Conservation (phyloP, 35 echinoderm and acorn worm species). For the Ophiothrix spiculata region DNA sequence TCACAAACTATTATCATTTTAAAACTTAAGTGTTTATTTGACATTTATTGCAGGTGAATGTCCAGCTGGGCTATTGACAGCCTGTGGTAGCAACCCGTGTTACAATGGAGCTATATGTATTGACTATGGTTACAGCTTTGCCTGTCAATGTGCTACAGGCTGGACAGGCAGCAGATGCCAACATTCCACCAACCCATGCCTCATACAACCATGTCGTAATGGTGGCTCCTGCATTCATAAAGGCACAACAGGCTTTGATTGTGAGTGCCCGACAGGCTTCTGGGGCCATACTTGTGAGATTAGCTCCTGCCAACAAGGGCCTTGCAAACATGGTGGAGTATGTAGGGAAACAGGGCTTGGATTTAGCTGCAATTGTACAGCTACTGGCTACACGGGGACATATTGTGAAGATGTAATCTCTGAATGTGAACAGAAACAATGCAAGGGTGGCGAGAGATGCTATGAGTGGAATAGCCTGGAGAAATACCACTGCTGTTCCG, state of each 20-base stretch:
- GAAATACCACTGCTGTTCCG: conserved; percentile 41
- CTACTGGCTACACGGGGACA: conserved; percentile 38
- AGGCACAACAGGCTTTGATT: conserved; percentile 46
- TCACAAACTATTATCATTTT: too few relatives aligned
- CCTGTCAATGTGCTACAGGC: conserved; percentile 57
- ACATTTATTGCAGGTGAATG: conserved; percentile 38
- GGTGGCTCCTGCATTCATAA: conserved; percentile 62
- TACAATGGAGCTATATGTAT: conserved; percentile 70
- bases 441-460: conserved; percentile 24
- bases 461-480: neutral
- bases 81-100: conserved; percentile 66
- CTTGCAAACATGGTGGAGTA: conserved; percentile 48
- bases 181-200: conserved; percentile 41
- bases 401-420: conserved; percentile 45
- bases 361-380: conserved; percentile 50
- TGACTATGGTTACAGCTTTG: conserved; percentile 62
- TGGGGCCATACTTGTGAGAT: conserved; percentile 47
- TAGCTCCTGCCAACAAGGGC: conserved; percentile 31
- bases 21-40: too few relatives aligned
- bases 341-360: conserved; percentile 18
- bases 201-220: conserved; percentile 63
- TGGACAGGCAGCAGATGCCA: conserved; percentile 76
- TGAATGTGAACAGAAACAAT: conserved; percentile 51
- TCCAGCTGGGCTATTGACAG: conserved; percentile 25
- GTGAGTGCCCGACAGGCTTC: conserved; percentile 48